Conservation (phyloP, 2,113 vertebrate genomes). For the Butorides virescens region DNA sequence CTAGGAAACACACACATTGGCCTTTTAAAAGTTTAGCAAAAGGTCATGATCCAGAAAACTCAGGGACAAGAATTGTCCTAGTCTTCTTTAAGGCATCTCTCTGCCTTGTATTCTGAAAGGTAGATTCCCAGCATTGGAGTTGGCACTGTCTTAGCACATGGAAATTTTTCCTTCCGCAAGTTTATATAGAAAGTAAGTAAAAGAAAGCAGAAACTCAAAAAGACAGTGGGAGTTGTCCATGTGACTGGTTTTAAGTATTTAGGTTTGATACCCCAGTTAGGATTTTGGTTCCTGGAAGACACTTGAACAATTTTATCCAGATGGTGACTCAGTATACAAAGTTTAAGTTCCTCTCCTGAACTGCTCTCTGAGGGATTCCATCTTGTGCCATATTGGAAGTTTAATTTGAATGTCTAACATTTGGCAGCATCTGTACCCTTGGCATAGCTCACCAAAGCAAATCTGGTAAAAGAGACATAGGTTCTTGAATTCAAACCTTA, state of each 20-base stretch:
- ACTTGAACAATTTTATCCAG: not conserved
- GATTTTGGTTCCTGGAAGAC: not conserved
- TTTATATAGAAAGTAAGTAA: not conserved
- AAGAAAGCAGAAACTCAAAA: not conserved
- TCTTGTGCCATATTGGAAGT: not conserved
- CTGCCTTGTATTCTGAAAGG: not conserved
- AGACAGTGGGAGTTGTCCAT: not conserved
- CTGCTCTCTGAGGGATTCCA: not conserved
- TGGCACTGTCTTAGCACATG: accelerated
- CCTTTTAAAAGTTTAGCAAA: not conserved
- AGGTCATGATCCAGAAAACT: not conserved
- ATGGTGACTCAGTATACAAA: not conserved
- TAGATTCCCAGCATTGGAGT: not conserved
- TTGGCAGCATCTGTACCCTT: not conserved
- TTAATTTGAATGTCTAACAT: not conserved
- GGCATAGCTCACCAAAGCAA: not conserved
- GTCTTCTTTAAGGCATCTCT: not conserved
- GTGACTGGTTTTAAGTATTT: not conserved
- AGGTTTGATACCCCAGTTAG: not conserved
- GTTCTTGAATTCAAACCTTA: not conserved
- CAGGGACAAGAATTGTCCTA: not conserved
- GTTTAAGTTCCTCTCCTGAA: not conserved
- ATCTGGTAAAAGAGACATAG: not conserved
- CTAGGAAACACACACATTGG: not conserved
- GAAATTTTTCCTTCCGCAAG: not conserved